A percentile compares a stretch with the other conserved stretches of the same genome.
phyloP scores from a whole-genome alignment of 1,140 invertebrate species.

The Bombus picipes region DNA sequence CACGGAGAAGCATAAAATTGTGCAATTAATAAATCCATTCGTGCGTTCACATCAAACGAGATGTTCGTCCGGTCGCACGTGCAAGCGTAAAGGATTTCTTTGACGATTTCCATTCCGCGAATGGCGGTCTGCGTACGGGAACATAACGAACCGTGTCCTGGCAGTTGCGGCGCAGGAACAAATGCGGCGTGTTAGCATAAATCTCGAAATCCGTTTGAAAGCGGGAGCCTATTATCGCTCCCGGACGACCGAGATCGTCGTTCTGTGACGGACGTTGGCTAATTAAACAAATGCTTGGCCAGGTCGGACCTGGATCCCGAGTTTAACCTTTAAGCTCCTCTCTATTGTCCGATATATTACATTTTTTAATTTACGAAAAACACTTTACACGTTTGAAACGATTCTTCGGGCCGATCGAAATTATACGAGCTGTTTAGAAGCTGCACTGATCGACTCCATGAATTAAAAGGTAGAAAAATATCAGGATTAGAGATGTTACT shows the following conservation, averaged over 20 bases:
- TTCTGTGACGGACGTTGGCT: slow-evolving; percentile 65
- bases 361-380: background rate
- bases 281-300: slow-evolving; percentile 80
- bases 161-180: slow-evolving; percentile 67
- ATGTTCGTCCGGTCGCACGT: slow-evolving; percentile 20
- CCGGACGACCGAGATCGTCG: slow-evolving; percentile 66
- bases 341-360: slow-evolving; percentile 31
- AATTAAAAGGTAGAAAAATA: no score
- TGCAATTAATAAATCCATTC: slow-evolving; percentile 46
- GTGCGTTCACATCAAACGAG: slow-evolving; percentile 43
- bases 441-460: no score
- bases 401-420: no score
- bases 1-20: slow-evolving; percentile 15
- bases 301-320: slow-evolving; percentile 68
- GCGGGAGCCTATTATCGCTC: slow-evolving; percentile 79
- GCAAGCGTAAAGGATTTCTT: slow-evolving; percentile 48
- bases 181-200: slow-evolving; percentile 82
- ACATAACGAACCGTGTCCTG: slow-evolving; percentile 50
- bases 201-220: slow-evolving; percentile 83
- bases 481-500: no score
- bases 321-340: slow-evolving; percentile 74
- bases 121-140: slow-evolving; percentile 38
- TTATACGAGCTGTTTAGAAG: no score
- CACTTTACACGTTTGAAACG: background rate
- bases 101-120: slow-evolving; percentile 51